These are phyloP conservation scores for Polyommatus iphigenia DNA, from an alignment of 2,888 invertebrate genomes.

Conservation along the genomic window DNA sequence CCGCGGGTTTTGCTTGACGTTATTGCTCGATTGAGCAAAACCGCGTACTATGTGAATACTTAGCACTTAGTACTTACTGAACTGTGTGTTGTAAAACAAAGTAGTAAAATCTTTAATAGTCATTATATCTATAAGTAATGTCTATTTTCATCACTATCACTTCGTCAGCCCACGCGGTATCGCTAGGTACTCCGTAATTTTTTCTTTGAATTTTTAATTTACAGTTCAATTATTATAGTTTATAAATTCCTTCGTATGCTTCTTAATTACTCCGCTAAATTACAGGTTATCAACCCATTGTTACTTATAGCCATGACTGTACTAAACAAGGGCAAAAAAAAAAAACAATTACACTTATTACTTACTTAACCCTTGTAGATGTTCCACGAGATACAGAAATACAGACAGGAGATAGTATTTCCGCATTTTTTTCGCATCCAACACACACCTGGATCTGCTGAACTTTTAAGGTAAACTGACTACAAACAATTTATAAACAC, in stretches of 20 bases:
- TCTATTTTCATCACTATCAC: not conserved
- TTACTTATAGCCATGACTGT: not conserved
- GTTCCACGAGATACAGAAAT: not conserved
- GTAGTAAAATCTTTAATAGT: too few species aligned
- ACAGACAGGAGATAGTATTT: not conserved
- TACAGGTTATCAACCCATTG: not conserved
- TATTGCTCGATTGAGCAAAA: too few species aligned
- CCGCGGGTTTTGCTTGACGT: too few species aligned
- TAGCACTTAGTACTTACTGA: too few species aligned
- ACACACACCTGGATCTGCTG: not conserved
- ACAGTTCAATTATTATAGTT: not conserved
- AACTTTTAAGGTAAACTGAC: slow-evolving; percentile 14
- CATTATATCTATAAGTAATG: too few species aligned
- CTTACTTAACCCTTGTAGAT: not conserved
- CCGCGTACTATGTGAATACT: too few species aligned
- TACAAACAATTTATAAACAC: not conserved
- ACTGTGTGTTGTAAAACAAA: too few species aligned
- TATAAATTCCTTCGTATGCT: too few species aligned
- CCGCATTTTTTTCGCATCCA: not conserved
- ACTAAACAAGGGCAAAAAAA: not conserved
- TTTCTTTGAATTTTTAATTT: not conserved
- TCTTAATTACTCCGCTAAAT: too few species aligned
- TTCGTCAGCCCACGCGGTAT: not conserved
- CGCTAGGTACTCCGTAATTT: not conserved
- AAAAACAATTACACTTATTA: not conserved